Evolutionary conservation across 1,140 invertebrate species (phyloP), one percentile per base, ranked within the genome.

Genomic region (Brachionus plicatilis): DNA sequence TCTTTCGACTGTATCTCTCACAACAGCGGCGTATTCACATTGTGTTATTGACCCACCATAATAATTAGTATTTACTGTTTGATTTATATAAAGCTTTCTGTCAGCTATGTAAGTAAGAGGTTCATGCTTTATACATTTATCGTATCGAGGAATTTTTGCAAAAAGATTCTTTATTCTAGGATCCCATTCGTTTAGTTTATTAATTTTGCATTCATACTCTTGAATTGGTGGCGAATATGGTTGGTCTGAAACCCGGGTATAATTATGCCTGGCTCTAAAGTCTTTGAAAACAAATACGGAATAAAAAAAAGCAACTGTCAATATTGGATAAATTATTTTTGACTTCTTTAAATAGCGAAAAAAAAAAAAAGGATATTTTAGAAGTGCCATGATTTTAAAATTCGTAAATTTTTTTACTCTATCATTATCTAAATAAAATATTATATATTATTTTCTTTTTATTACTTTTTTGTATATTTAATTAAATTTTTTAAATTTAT

Each of bases 171-270:
- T 76, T 2, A 76, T 76, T 29, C 47, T 50, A 9, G 72, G 45
- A 27, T 76, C 72, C 72, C 72, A 76, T 50, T 47, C 43, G 17
- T 76, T 50, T 6, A 76, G 50, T 76, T 76, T 76, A 50, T 76
- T 37, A 20, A 76, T 27, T 47, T 50, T 76, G 27, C 72, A 76
- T 27, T 50, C 45, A 14, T 50, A 50, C 27, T 76, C 68, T n/a
- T 72, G 17, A 41, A 17, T 17, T 11, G 17, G 8, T n/a, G 7
- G 17, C 8, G 66, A 14, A n/a, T 53, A 6, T 60, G 4, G 53
- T 24, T 17, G 53, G 20, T 60, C 1, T 60, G 53, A 20, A 24
- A 60, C 53, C 7, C 53, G 20, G 8, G 17, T 60, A 20, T 60
- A 20, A 9, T 20, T 60, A 20, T 20, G 20, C 2, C 20, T 24